Conservation (phyloP, 1,140 invertebrate species). For the Drosophila busckii region DNA sequence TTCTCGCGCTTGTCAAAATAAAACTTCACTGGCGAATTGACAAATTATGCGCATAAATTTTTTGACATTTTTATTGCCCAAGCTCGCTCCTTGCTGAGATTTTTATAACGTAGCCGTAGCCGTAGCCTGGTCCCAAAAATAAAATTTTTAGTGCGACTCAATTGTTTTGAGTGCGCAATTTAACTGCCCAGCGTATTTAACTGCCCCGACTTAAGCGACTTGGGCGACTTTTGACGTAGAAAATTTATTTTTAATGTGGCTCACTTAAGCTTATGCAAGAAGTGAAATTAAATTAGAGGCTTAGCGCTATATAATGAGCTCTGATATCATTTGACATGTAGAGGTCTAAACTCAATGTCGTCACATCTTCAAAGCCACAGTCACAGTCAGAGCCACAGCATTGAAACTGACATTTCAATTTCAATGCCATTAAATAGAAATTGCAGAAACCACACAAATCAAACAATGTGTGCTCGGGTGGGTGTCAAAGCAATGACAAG, state of each 20-base stretch:
- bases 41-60: slow-evolving; percentile 64
- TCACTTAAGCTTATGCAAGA: slow-evolving; percentile 43
- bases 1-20: slow-evolving; percentile 63
- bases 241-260: slow-evolving; percentile 47
- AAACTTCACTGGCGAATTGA: slow-evolving; percentile 44
- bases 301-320: slow-evolving; percentile 7
- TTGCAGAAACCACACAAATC: slow-evolving; percentile 36
- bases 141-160: slow-evolving; percentile 44
- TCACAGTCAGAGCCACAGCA: slow-evolving; percentile 48
- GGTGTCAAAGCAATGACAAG: slow-evolving; percentile 65
- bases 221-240: slow-evolving; percentile 42
- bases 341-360: slow-evolving; percentile 46
- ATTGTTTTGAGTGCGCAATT: slow-evolving; percentile 65
- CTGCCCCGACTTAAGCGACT: slow-evolving; percentile 13
- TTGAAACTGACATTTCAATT: slow-evolving; percentile 58
- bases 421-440: slow-evolving; percentile 69
- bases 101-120: slow-evolving; percentile 2
- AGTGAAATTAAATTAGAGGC: slow-evolving; percentile 18
- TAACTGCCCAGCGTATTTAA: slow-evolving; percentile 19
- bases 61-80: slow-evolving; percentile 56
- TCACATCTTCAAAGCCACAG: not conserved
- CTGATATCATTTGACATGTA: slow-evolving; percentile 35
- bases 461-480: slow-evolving; percentile 24
- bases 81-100: slow-evolving; percentile 10
- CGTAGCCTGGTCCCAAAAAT: slow-evolving; percentile 19